Percentiles rank a stretch among this genome's conserved stretches.
phyloP scores from a whole-genome alignment of 1,140 invertebrate species.

The Drosophila tsacasi region DNA sequence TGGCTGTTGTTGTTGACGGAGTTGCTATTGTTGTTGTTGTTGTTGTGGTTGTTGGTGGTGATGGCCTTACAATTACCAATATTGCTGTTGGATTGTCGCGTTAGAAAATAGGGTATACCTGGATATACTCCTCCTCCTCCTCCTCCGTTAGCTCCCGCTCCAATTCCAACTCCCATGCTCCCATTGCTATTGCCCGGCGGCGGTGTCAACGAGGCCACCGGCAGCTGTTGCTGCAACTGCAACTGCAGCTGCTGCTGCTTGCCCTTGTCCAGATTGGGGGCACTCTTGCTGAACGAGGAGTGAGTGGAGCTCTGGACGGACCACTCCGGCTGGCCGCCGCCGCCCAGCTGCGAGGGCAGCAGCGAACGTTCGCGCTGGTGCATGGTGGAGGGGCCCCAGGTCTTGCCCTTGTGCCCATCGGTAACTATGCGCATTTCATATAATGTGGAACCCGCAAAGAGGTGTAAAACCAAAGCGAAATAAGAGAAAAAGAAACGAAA shows the following conservation, averaged over 20 bases:
- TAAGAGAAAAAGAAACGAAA: slow-evolving; percentile 33
- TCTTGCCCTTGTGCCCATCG: slow-evolving; percentile 98
- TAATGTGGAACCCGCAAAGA: not conserved
- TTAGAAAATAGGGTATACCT: slow-evolving; percentile 74
- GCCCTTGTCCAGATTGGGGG: slow-evolving; percentile 93
- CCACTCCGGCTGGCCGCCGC: slow-evolving; percentile 80
- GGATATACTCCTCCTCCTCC: slow-evolving; percentile 20
- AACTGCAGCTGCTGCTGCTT: slow-evolving; percentile 49
- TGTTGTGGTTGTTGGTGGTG: slow-evolving; percentile 18
- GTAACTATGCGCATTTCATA: slow-evolving; percentile 86
- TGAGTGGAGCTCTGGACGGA: slow-evolving; percentile 84
- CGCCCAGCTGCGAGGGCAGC: slow-evolving; percentile 86
- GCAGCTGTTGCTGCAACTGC: slow-evolving; percentile 27
- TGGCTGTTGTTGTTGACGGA: slow-evolving; percentile 37
- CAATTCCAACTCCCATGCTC: slow-evolving; percentile 23
- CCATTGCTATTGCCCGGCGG: slow-evolving; percentile 27
- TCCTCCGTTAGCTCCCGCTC: slow-evolving; percentile 21
- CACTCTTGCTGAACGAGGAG: slow-evolving; percentile 87
- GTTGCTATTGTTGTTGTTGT: slow-evolving; percentile 28
- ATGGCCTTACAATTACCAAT: slow-evolving; percentile 35
- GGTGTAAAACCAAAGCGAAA: slow-evolving; percentile 24
- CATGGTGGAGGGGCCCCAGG: slow-evolving; percentile 96
- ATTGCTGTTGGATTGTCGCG: slow-evolving; percentile 56
- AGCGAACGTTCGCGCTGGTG: slow-evolving; percentile 95
- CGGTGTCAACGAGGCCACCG: slow-evolving; percentile 42